Base-by-base conservation (phyloP, 2,113 vertebrate species). In the Austrofundulus limnaeus region DNA sequence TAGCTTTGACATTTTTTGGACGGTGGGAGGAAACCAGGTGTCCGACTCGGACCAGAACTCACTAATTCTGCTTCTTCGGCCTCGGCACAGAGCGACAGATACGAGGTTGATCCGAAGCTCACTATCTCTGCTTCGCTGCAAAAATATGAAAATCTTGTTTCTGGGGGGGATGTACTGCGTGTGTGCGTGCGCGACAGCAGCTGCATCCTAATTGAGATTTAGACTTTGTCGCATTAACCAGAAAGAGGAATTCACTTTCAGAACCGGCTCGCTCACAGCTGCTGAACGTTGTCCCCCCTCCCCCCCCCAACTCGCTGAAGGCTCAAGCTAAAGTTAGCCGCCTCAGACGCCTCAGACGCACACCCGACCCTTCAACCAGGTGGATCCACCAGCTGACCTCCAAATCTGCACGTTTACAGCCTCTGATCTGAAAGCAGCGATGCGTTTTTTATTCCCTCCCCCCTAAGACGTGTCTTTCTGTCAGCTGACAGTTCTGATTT, bases 171-270 rank as follows among this genome's bases (percentile, higher is more conserved):
- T 76, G 38, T 61, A 75, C 65, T 57, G 66, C 63, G 16, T 56
- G 54, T 57, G 69, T 39, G 51, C 63, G 62, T 60, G 66, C n/a
- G 46, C 60, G 48, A 34, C 61, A 70, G 72, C 71, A 82, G 80
- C 84, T 82, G 80, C 72, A 72, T 50, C 70, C 76, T 85, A 81
- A 85, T 88, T 88, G 84, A 89, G 82, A 90, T 90, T 77, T 87
- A 87, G 83, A 74, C 57, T 61, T 74, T 66, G 75, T 85, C 64
- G 49, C 75, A 72, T 81, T 66, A 68, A 73, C 45, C 20, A 74
- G 51, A 62, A 52, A 77, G 55, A 77, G 69, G 77, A 70, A 84
- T 77, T 83, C 77, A 81, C 79, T 85, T 86, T 81, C 58, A 83
- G n/a, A 87, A 78, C 43, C 2, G 50, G 61, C 69, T 78, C 81